phyloP scores from a whole-genome alignment of 1,140 invertebrate genomes.

The Vollenhovia emeryi region DNA sequence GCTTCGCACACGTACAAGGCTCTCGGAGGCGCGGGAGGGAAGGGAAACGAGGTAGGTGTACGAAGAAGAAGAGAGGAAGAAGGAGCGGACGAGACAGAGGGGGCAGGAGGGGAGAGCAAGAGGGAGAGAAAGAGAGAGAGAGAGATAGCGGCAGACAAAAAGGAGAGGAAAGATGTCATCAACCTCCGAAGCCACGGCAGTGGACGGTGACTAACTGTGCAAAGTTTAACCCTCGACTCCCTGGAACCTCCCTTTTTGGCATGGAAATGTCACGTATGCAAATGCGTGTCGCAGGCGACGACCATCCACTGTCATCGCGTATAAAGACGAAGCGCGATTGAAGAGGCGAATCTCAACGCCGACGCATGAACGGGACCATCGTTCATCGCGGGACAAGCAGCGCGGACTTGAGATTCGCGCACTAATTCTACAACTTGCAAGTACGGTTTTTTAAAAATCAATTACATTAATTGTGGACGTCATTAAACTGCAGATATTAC shows the following conservation, averaged over 20 bases:
- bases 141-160: not conserved
- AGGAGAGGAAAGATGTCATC: constrained; percentile 74
- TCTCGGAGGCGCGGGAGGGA: constrained; percentile 1
- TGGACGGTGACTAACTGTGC: constrained; percentile 74
- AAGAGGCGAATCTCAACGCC: constrained; percentile 15
- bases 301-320: constrained; percentile 33
- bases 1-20: constrained; percentile 26
- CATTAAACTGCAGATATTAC: not conserved
- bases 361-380: too few species aligned
- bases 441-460: not conserved
- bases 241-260: constrained; percentile 60
- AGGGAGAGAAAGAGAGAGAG: constrained; percentile 36
- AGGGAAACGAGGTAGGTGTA: constrained; percentile 27
- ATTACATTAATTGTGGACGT: not conserved
- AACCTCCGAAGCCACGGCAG: constrained; percentile 63
- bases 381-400: not conserved
- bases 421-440: not conserved
- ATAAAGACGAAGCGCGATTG: constrained; percentile 34
- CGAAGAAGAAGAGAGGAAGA: constrained; percentile 24
- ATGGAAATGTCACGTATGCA: constrained; percentile 66
- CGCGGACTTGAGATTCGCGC: not conserved
- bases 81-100: not conserved
- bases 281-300: constrained; percentile 60
- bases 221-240: constrained; percentile 71
- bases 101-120: constrained; percentile 51